Percentiles rank a stretch among this genome's conserved stretches.
Conservation (phyloP, 2,113 vertebrate species). For the Argyrosomus japonicus region DNA sequence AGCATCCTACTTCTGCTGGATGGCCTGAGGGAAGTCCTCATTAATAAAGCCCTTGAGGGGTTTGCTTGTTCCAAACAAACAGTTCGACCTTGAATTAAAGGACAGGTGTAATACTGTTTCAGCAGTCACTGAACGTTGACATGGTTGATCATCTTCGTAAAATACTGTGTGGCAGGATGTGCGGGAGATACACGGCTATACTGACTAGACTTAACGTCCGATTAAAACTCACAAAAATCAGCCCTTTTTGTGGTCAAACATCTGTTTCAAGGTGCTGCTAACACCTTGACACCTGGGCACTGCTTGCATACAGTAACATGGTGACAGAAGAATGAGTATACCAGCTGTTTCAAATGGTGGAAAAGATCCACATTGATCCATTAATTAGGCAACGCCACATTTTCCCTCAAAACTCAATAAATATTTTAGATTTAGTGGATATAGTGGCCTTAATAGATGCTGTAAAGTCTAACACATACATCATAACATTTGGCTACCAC, state of each 20-base stretch:
- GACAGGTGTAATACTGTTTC: slow-evolving; percentile 23
- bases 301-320: not conserved
- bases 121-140: slow-evolving; percentile 1
- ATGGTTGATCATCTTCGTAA: not conserved
- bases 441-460: too few relatives aligned
- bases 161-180: not conserved
- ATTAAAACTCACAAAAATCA: not conserved
- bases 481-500: too few relatives aligned
- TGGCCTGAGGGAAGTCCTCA: slow-evolving; percentile 64
- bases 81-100: slow-evolving; percentile 51
- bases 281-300: not conserved
- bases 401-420: not conserved
- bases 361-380: not conserved
- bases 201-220: not conserved
- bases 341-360: not conserved
- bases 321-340: not conserved
- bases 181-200: not conserved
- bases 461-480: too few relatives aligned
- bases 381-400: not conserved
- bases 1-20: slow-evolving; percentile 54
- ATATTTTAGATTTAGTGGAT: not conserved
- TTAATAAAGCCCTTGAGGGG: slow-evolving; percentile 43
- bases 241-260: not conserved
- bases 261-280: not conserved
- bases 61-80: slow-evolving; percentile 60